Evolutionary conservation across 2,888 invertebrate genomes (phyloP).

Genomic region (Nineta flava): DNA sequence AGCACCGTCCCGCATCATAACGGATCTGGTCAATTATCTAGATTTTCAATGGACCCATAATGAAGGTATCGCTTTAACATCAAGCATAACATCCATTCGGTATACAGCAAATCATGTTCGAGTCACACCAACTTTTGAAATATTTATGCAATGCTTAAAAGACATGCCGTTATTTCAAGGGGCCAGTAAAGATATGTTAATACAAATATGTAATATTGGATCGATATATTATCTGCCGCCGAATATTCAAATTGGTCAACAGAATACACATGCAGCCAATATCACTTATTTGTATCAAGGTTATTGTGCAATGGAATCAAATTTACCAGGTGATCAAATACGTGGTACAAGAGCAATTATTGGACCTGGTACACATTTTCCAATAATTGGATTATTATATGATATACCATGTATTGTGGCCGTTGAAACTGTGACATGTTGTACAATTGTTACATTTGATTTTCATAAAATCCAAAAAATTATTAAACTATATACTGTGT

Average conservation of each 20-base stretch:
- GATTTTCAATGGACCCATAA: too few species aligned
- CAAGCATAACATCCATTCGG: too few species aligned
- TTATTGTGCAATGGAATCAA: slow-evolving; percentile 10
- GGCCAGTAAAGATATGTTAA: slow-evolving; percentile 3
- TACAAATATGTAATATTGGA: slow-evolving; percentile 6
- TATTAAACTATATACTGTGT: slow-evolving; percentile 4
- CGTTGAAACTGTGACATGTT: slow-evolving; percentile 11
- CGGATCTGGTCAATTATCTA: too few species aligned
- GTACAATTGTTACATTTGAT: slow-evolving; percentile 11
- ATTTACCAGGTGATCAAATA: slow-evolving; percentile 11
- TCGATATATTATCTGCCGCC: slow-evolving; percentile 10
- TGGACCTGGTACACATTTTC: slow-evolving; percentile 11
- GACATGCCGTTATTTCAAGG: slow-evolving; percentile 10
- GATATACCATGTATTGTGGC: slow-evolving; percentile 8
- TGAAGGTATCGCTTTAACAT: too few species aligned
- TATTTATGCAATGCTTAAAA: slow-evolving; percentile 1
- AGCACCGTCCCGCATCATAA: too few species aligned
- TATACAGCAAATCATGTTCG: too few species aligned
- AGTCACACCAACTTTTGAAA: too few species aligned
- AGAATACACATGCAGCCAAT: not conserved
- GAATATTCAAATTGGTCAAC: slow-evolving; percentile 4
- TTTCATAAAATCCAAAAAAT: slow-evolving; percentile 8
- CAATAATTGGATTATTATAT: slow-evolving; percentile 12
- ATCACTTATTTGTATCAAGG: slow-evolving; percentile 12
- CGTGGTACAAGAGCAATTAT: slow-evolving; percentile 7